Evolutionary conservation across 1,140 invertebrate genomes (phyloP), one percentile per base, ranked within the genome.

Genomic region (Choristoneura fumiferana): DNA sequence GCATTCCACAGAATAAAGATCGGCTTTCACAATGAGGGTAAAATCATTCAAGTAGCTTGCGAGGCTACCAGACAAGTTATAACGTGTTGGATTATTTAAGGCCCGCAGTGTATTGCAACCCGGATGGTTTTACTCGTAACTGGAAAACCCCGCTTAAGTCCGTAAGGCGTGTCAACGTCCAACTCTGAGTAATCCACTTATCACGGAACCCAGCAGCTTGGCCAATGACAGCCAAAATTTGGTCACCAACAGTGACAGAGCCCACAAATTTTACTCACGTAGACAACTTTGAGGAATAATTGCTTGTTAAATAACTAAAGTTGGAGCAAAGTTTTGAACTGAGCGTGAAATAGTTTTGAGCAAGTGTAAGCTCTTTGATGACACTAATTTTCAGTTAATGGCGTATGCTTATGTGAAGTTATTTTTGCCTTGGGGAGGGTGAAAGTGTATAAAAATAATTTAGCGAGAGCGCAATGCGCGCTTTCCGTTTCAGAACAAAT

Each of bases 171-270:
- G 45, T 68, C 66, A 68, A 56, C 62, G 66, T 64, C 62, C 45
- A 35, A 13, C 52, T 29, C n/a, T n/a, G n/a, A 49, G 37, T 65
- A 69, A 69, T 69, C 66, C 63, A 65, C 57, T 69, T 69, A 62
- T 9, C 39, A 12, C 40, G 8, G 18, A 57, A 22, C 43, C 45
- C 35, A 61, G 36, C 53, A 67, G 62, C 59, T 62, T 60, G 57
- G 35, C 39, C 57, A 56, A 37, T 58, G 62, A 65, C 59, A 60
- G 49, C 39, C 60, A 52, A 65, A 65, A 68, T 65, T 68, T 64
- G 45, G 33, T 45, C 58, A 53, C 55, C 60, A 58, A 37, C 43
- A 57, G 22, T 36, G 15, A 54, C 33, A 45, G 37, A 12, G 22
- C 43, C 54, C 57, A 65, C 62, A 65, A 60, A 69, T 60, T 60